phyloP scores from a whole-genome alignment of 2,888 invertebrate genomes.

The Hirtodrosophila cameraria region DNA sequence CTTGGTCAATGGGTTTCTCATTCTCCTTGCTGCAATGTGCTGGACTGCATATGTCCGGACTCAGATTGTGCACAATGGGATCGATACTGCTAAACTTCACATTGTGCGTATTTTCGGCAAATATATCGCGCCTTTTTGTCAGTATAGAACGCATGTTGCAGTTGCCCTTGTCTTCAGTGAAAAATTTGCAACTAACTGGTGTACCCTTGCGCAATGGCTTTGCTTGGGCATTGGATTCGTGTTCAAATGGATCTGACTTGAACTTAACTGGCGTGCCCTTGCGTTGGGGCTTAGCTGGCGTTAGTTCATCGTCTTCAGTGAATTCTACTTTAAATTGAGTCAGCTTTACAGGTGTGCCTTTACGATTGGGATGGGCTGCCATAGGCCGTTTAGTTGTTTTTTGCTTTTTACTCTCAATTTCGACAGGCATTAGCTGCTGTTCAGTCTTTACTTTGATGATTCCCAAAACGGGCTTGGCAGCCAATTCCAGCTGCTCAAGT shows the following conservation, averaged over 20 bases:
- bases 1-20: slow-evolving; percentile 28
- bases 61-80: slow-evolving; percentile 65
- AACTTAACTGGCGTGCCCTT: slow-evolving; percentile 44
- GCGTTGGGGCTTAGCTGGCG: slow-evolving; percentile 18
- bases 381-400: background rate
- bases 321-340: slow-evolving; percentile 11
- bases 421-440: slow-evolving; percentile 11
- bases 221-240: background rate
- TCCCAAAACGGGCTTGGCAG: slow-evolving; percentile 8
- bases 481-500: background rate
- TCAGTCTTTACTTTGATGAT: slow-evolving; percentile 31
- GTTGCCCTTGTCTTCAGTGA: slow-evolving; percentile 1
- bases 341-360: slow-evolving; percentile 43
- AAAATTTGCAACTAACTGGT: slow-evolving; percentile 18
- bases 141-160: slow-evolving; percentile 55
- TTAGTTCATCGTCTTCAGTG: background rate
- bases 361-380: slow-evolving; percentile 26
- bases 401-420: background rate
- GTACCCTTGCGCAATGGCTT: slow-evolving; percentile 47
- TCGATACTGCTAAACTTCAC: slow-evolving; percentile 71
- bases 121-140: slow-evolving; percentile 57
- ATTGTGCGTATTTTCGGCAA: slow-evolving; percentile 61
- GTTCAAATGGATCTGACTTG: slow-evolving; percentile 1
- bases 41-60: slow-evolving; percentile 20
- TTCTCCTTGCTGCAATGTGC: slow-evolving; percentile 47